Base-by-base conservation (phyloP, 1,140 invertebrate genomes). In the Bombus waltoni region DNA sequence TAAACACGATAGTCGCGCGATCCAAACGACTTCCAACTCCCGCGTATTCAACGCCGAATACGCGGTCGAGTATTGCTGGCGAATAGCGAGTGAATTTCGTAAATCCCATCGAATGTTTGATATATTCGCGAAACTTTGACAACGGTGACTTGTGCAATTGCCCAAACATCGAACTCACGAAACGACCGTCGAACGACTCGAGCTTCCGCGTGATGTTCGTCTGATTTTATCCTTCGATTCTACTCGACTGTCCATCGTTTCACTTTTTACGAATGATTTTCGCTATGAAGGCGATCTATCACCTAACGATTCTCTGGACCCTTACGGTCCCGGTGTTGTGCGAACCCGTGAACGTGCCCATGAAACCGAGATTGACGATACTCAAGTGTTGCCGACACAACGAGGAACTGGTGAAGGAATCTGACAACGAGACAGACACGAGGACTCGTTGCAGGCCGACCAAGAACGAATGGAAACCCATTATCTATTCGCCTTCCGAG, bases 311-410 rank as follows among this genome's bases (percentile, higher is more conserved):
- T 38, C 15, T 84, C 22, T 73, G 40, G 18, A 10, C 77, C 42
- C 18, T 78, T 8, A 35, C 38, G 2, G 2, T 70, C 8, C 35
- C 32, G 18, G 76, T 66, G 9, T 1, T 53, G 8, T 28, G 76
- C 18, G 85, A 87, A 18, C 84, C 88, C 0, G 65, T 18, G 10
- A 75, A n/a, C 59, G 66, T 80, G 8, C 35, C 53, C 13, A 25
- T 28, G 83, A 73, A 88, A 87, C 15, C 82, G 2, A 57, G 65
- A 32, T 5, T 95, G 62, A 92, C 86, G 13, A 93, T 97, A 77
- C 88, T 95, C 62, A 96, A 95, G 81, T 97, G 96, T 91, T 97
- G 96, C 87, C 92, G 91, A 8, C 85, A 92, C 38, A 94, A 93
- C 15, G 94, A 95, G 59, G 92, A 92, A 68, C 92, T 96, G 47